Conservation (phyloP, 2,113 vertebrate species). For the Pseudonaja textilis region DNA sequence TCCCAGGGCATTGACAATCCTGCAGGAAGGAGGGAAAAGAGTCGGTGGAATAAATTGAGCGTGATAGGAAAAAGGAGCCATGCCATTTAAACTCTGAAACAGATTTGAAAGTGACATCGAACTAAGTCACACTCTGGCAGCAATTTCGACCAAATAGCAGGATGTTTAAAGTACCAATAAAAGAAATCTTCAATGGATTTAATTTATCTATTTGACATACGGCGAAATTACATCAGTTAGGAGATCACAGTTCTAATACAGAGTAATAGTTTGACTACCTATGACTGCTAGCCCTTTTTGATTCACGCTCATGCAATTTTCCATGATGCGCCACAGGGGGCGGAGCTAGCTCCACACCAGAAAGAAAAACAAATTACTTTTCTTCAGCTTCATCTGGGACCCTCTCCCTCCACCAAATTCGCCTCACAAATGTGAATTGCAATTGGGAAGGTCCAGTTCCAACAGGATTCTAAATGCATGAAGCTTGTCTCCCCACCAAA, state of each 20-base stretch:
- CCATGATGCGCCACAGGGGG: background rate
- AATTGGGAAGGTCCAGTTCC: background rate
- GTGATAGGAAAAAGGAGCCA: background rate
- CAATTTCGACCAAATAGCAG: background rate
- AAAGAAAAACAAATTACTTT: background rate
- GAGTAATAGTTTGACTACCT: background rate
- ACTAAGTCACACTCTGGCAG: background rate
- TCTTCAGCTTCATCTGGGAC: background rate
- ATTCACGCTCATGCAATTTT: background rate
- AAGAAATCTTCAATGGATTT: background rate
- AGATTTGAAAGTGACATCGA: background rate
- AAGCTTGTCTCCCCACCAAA: background rate
- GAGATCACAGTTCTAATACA: background rate
- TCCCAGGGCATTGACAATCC: constrained; percentile 53
- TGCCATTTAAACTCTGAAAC: background rate
- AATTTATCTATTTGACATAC: background rate
- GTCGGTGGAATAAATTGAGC: constrained; percentile 24
- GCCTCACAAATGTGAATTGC: background rate
- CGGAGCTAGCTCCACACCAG: background rate
- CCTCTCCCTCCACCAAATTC: background rate
- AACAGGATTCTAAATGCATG: background rate
- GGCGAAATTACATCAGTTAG: background rate
- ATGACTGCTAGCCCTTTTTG: background rate
- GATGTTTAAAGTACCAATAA: background rate
- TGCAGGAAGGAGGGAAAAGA: background rate